phyloP scores from a whole-genome alignment of 2,797 vertebrate genomes.

The Sebastolobus alascanus region DNA sequence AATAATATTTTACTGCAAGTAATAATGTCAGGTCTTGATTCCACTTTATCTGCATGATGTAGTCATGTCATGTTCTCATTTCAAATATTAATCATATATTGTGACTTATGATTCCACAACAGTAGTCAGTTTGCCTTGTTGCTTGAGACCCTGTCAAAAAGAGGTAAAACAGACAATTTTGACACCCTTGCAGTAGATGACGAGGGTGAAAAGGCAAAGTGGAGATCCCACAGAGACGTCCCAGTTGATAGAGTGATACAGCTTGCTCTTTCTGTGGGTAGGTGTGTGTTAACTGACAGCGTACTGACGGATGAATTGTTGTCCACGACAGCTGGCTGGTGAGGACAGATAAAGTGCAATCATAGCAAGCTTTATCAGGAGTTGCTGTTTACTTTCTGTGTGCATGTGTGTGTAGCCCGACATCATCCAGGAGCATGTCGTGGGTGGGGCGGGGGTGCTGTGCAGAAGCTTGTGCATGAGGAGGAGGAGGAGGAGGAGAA shows the following conservation, averaged over 20 bases:
- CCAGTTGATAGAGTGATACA: slow-evolving; percentile 1
- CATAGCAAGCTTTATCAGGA: slow-evolving; percentile 18
- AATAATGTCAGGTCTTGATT: slow-evolving; percentile 1
- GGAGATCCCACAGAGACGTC: background rate
- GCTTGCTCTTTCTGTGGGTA: slow-evolving; percentile 5
- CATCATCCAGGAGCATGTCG: background rate
- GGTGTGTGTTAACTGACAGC: slow-evolving; percentile 34
- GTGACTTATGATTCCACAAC: background rate
- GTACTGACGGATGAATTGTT: slow-evolving; percentile 30
- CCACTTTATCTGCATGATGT: background rate
- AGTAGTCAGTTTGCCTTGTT: background rate
- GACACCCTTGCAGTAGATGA: slow-evolving; percentile 7
- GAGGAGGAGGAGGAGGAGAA: background rate
- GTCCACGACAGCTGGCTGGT: slow-evolving; percentile 26
- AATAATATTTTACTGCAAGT: background rate
- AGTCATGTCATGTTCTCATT: background rate
- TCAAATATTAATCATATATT: background rate
- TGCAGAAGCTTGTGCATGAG: background rate
- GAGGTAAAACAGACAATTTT: background rate
- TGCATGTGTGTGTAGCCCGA: slow-evolving; percentile 17
- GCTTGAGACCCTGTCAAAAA: slow-evolving; percentile 7
- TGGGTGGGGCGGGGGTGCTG: background rate
- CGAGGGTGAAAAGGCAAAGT: background rate
- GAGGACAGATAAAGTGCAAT: slow-evolving; percentile 36
- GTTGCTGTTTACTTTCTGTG: slow-evolving; percentile 31